phyloP scores from a whole-genome alignment of 2,888 invertebrate species.

The Nematopogon swammerdamellus region DNA sequence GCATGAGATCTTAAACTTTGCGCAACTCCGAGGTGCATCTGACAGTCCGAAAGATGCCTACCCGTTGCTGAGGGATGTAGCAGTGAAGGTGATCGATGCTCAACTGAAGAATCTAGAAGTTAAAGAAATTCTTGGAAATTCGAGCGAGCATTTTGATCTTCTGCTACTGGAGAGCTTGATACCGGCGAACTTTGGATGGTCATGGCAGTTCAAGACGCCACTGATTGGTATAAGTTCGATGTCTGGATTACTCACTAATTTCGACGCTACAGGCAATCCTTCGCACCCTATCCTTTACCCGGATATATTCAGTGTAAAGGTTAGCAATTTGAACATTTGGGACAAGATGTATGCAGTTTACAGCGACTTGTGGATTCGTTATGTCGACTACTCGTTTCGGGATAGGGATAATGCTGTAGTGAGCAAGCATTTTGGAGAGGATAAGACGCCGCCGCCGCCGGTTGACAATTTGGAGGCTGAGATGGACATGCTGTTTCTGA shows the following conservation, averaged over 20 bases:
- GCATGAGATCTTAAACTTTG: slow-evolving; percentile 8
- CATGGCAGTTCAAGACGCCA: slow-evolving; percentile 17
- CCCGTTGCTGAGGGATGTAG: slow-evolving; percentile 5
- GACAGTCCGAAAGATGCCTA: no score
- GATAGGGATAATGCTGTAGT: slow-evolving; percentile 3
- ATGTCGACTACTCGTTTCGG: slow-evolving; percentile 1
- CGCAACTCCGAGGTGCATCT: slow-evolving; percentile 7
- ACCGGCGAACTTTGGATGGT: slow-evolving; percentile 9
- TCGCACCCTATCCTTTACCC: slow-evolving; percentile 33
- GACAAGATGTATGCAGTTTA: slow-evolving; percentile 3
- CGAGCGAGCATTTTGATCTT: slow-evolving; percentile 17
- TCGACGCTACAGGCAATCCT: slow-evolving; percentile 11
- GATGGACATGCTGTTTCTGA: slow-evolving; percentile 10
- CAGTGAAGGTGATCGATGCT: slow-evolving; percentile 10
- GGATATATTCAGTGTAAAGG: slow-evolving; percentile 15
- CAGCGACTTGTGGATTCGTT: slow-evolving; percentile 1
- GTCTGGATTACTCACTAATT: slow-evolving; percentile 4
- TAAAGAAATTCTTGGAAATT: slow-evolving; percentile 4
- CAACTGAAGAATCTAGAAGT: slow-evolving; percentile 11
- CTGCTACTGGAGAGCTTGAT: slow-evolving; percentile 16
- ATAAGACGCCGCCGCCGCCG: slow-evolving; percentile 2
- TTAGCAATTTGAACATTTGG: slow-evolving; percentile 14
- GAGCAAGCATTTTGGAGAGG: slow-evolving; percentile 7
- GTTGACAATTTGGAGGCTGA: slow-evolving; percentile 5
- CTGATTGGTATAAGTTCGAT: slow-evolving; percentile 14